Percentiles rank a stretch among this genome's conserved stretches.
phyloP scores from a whole-genome alignment of 2,113 vertebrate genomes.

The Peromyscus californicus region DNA sequence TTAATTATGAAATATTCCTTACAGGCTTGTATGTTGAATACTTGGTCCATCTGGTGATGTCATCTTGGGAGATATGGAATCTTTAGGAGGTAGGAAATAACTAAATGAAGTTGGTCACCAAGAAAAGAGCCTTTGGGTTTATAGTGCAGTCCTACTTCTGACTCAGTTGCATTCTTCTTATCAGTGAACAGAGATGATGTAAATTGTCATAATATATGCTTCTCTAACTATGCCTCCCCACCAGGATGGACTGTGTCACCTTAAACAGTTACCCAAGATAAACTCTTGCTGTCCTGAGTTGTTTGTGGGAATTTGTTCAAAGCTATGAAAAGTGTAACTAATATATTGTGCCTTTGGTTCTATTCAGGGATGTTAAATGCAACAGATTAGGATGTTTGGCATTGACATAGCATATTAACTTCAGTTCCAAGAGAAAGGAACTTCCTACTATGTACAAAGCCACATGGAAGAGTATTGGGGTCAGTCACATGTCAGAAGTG shows the following conservation, averaged over 20 bases:
- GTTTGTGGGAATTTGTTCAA: background rate
- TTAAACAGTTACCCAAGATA: background rate
- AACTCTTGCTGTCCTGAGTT: background rate
- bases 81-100: background rate
- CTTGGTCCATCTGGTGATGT: background rate
- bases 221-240: background rate
- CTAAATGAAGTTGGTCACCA: background rate
- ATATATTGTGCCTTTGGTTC: background rate
- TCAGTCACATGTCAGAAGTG: background rate
- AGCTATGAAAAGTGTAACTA: background rate
- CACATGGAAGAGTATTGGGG: background rate
- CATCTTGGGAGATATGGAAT: background rate
- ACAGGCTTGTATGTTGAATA: background rate
- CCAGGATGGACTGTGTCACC: background rate
- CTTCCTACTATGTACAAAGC: background rate
- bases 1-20: background rate
- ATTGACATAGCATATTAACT: too few species aligned
- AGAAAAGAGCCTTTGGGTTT: background rate
- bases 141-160: background rate
- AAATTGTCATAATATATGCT: too few species aligned
- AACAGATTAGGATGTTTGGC: background rate
- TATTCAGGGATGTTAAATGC: background rate
- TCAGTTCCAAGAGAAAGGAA: background rate
- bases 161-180: background rate
- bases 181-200: too few species aligned